A percentile compares a stretch with the other conserved stretches of the same genome.
Evolutionary conservation across 2,888 invertebrate species (phyloP).

Genomic region (Drosophila hawaiiensis): DNA sequence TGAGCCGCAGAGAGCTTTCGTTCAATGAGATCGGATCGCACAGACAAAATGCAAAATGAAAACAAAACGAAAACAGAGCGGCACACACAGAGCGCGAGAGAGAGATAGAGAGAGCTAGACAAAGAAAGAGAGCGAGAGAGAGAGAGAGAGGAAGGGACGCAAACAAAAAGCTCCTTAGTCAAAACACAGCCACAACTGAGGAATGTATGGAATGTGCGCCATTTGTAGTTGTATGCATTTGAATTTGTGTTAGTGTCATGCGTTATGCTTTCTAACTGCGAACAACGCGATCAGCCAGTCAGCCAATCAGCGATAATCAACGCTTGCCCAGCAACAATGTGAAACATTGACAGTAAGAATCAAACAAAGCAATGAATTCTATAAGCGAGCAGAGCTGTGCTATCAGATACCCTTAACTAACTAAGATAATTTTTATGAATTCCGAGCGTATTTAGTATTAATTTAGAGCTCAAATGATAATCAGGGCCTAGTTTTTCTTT

Average conservation of each 20-base stretch:
- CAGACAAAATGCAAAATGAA: conserved; percentile 39
- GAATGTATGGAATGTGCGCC: conserved; percentile 51
- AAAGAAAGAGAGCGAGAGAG: neutral
- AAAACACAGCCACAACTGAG: conserved; percentile 41
- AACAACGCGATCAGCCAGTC: conserved; percentile 52
- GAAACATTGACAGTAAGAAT: conserved; percentile 24
- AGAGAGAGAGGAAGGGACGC: neutral
- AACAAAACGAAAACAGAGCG: conserved; percentile 42
- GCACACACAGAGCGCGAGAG: neutral
- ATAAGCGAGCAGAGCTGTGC: neutral
- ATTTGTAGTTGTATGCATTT: conserved; percentile 12
- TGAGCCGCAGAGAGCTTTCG: conserved; percentile 14
- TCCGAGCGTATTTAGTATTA: neutral
- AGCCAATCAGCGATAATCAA: conserved; percentile 37
- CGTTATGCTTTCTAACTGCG: conserved; percentile 74
- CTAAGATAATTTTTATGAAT: neutral
- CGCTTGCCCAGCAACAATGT: conserved; percentile 34
- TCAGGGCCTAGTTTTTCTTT: neutral
- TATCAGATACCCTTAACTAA: conserved; percentile 12
- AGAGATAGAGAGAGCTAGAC: neutral
- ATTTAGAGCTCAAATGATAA: neutral
- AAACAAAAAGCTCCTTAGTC: conserved; percentile 12
- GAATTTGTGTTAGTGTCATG: conserved; percentile 21
- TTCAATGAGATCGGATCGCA: conserved; percentile 35
- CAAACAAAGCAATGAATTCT: conserved; percentile 2